A percentile compares a stretch with the other conserved stretches of the same genome.
These are phyloP conservation scores for Ophthalmolycus amberensis DNA, from an alignment of 2,113 vertebrate genomes.

Conservation along the genomic window DNA sequence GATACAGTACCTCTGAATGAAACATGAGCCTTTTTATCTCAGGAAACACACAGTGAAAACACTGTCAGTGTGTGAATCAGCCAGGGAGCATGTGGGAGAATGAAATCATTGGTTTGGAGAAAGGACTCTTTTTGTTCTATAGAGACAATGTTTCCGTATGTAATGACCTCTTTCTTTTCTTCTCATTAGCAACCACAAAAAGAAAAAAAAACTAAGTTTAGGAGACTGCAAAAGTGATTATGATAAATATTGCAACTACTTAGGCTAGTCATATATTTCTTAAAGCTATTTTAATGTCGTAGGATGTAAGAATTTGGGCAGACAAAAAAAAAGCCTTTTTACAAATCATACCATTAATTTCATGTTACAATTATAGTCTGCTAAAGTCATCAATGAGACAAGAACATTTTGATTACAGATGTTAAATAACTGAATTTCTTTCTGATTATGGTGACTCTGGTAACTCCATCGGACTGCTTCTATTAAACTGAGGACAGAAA, in stretches of 20 bases:
- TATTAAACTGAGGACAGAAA: constrained; percentile 55
- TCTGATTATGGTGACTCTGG: constrained; percentile 61
- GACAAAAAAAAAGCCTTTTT: constrained; percentile 34
- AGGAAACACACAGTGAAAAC: constrained; percentile 59
- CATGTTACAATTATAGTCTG: constrained; percentile 35
- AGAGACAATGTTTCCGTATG: constrained; percentile 15
- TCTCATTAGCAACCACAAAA: constrained; percentile 8
- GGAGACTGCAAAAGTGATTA: constrained; percentile 23
- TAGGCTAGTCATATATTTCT: constrained; percentile 17
- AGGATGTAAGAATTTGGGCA: constrained; percentile 20
- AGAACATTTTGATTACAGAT: constrained; percentile 49
- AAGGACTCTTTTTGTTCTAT: constrained; percentile 30
- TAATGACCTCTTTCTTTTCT: constrained; percentile 32
- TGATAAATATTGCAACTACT: constrained; percentile 21
- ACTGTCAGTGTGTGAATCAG: constrained; percentile 49
- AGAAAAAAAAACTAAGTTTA: background rate
- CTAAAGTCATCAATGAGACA: constrained; percentile 43
- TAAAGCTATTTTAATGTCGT: constrained; percentile 1
- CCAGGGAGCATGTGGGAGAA: constrained; percentile 41
- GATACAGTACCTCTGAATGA: constrained; percentile 60
- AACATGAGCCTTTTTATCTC: constrained; percentile 55
- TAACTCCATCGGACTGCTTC: constrained; percentile 55
- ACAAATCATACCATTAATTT: constrained; percentile 26
- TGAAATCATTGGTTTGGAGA: constrained; percentile 35
- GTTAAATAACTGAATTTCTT: constrained; percentile 56